Percentiles rank a stretch among this genome's conserved stretches.
Evolutionary conservation across 2,113 vertebrate genomes (phyloP).

Genomic region (Onychorhynchus coronatus): DNA sequence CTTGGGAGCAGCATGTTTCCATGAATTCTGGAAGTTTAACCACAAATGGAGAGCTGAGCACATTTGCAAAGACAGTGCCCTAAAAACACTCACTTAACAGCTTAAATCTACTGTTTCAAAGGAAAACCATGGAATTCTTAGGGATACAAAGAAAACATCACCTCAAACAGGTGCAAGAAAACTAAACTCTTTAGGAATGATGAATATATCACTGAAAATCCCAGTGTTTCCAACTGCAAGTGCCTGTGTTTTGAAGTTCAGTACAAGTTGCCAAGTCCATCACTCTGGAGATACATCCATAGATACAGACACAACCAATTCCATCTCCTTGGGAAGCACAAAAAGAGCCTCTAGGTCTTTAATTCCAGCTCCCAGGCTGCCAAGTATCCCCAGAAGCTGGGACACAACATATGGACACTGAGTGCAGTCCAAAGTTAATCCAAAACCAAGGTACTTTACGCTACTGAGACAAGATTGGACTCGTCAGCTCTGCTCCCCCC

Average conservation of each 20-base stretch:
- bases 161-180: neutral
- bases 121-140: neutral
- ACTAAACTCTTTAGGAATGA: accelerated
- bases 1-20: accelerated
- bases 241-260: neutral
- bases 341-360: neutral
- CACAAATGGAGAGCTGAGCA: neutral
- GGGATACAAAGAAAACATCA: neutral
- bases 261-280: neutral
- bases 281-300: neutral
- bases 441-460: neutral
- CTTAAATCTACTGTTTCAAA: too few species aligned
- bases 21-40: neutral
- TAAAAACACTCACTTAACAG: neutral
- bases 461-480: accelerated
- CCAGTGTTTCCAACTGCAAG: neutral
- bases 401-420: accelerated
- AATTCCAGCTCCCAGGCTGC: neutral
- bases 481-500: neutral
- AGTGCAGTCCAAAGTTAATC: neutral
- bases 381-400: too few species aligned
- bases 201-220: neutral
- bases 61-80: neutral
- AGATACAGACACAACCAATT: too few species aligned
- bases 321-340: neutral